Evolutionary conservation across 2,113 vertebrate species (phyloP).

Genomic region (Anas platyrhynchos): DNA sequence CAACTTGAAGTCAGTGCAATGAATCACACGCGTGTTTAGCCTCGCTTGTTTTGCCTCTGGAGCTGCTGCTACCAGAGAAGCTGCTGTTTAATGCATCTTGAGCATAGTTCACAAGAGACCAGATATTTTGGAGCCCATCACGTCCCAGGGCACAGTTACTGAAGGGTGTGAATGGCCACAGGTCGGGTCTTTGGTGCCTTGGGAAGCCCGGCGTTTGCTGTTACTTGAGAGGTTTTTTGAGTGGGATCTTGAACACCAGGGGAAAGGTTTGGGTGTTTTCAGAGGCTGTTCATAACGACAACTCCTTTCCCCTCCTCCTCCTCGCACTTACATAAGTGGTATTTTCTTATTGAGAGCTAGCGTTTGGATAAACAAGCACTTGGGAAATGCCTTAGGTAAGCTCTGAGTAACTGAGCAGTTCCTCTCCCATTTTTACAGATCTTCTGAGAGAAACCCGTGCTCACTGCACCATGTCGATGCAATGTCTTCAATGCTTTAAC

Average conservation of each 20-base stretch:
- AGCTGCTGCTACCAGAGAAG: neutral
- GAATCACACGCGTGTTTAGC: neutral
- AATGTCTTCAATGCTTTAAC: neutral
- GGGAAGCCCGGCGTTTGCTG: neutral
- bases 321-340: neutral
- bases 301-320: neutral
- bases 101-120: accelerated
- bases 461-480: neutral
- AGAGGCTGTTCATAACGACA: neutral
- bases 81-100: accelerated
- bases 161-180: neutral
- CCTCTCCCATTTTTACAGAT: neutral
- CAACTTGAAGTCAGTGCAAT: neutral
- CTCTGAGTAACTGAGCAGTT: neutral
- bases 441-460: neutral
- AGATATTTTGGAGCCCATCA: accelerated
- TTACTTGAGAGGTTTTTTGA: neutral
- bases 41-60: neutral
- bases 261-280: neutral
- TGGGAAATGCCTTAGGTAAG: neutral
- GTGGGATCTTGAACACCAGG: neutral
- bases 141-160: neutral
- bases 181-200: neutral
- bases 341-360: neutral
- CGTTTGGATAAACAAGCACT: accelerated